Percentiles rank a stretch among this genome's conserved stretches.
Conservation (phyloP, 2,797 vertebrate species). For the Chaunax sp. region DNA sequence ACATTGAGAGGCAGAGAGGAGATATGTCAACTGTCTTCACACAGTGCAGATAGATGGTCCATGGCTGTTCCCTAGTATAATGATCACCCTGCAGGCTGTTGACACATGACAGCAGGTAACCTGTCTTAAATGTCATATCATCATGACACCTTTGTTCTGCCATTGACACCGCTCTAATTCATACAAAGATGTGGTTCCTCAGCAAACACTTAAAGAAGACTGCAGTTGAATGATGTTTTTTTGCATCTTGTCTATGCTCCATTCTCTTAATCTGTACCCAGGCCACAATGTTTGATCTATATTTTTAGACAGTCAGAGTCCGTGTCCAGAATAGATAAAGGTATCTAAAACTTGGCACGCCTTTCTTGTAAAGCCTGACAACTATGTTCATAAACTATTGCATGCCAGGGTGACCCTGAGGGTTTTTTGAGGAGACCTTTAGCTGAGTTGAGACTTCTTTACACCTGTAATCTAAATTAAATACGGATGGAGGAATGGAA, state of each 20-base stretch:
- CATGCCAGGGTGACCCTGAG: slow-evolving; percentile 63
- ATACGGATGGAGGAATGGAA: slow-evolving; percentile 50
- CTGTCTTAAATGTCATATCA: slow-evolving; percentile 39
- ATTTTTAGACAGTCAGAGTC: slow-evolving; percentile 68
- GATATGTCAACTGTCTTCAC: slow-evolving; percentile 51
- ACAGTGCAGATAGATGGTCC: slow-evolving; percentile 28
- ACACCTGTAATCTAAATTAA: slow-evolving; percentile 82
- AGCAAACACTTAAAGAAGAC: neutral
- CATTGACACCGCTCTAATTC: neutral
- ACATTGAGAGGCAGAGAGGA: slow-evolving; percentile 63
- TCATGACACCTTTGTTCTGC: slow-evolving; percentile 12
- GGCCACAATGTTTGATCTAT: slow-evolving; percentile 72
- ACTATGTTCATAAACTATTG: slow-evolving; percentile 80
- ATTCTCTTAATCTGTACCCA: slow-evolving; percentile 58
- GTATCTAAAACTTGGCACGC: slow-evolving; percentile 71
- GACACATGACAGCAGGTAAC: slow-evolving; percentile 30
- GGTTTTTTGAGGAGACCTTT: slow-evolving; percentile 76
- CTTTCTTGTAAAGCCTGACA: slow-evolving; percentile 72
- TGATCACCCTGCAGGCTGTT: slow-evolving; percentile 46
- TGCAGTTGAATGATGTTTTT: slow-evolving; percentile 4
- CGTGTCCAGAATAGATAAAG: slow-evolving; percentile 74
- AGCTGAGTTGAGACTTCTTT: slow-evolving; percentile 71
- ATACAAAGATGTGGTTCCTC: slow-evolving; percentile 1
- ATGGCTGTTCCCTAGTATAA: slow-evolving; percentile 49
- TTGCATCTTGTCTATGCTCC: slow-evolving; percentile 21